These are phyloP conservation scores for Hemichromis elongatus DNA, from an alignment of 2,113 vertebrate species.

Conservation along the genomic window DNA sequence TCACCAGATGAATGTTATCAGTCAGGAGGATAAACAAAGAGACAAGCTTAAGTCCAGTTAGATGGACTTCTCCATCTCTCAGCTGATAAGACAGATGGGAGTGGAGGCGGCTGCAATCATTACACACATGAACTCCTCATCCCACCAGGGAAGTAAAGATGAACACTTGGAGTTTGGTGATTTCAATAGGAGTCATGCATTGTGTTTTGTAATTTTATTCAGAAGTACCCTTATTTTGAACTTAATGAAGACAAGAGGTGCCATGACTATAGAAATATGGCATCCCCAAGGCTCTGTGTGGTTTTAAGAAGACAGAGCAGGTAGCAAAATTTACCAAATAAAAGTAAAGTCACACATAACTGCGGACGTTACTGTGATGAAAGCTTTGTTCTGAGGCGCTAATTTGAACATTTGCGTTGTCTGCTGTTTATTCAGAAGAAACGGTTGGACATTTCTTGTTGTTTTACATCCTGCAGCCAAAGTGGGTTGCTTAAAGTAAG, in stretches of 20 bases:
- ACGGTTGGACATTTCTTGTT: neutral
- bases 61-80: constrained; percentile 39
- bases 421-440: neutral
- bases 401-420: neutral
- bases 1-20: constrained; percentile 55
- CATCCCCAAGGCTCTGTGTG: neutral
- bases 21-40: constrained; percentile 55
- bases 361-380: neutral
- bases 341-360: neutral
- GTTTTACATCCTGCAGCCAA: neutral
- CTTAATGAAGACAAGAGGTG: neutral
- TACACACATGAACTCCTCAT: constrained; percentile 34
- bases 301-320: neutral
- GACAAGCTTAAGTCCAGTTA: constrained; percentile 53
- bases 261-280: neutral
- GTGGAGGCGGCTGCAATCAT: constrained; percentile 43
- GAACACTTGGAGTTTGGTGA: neutral
- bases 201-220: constrained; percentile 20
- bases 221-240: neutral
- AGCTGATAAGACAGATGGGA: constrained; percentile 54
- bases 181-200: constrained; percentile 16
- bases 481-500: neutral
- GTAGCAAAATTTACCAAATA: neutral
- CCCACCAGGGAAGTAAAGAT: neutral
- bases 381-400: neutral